Base-by-base conservation (phyloP, 2,113 vertebrate species). In the Rhodinocichla rosea region DNA sequence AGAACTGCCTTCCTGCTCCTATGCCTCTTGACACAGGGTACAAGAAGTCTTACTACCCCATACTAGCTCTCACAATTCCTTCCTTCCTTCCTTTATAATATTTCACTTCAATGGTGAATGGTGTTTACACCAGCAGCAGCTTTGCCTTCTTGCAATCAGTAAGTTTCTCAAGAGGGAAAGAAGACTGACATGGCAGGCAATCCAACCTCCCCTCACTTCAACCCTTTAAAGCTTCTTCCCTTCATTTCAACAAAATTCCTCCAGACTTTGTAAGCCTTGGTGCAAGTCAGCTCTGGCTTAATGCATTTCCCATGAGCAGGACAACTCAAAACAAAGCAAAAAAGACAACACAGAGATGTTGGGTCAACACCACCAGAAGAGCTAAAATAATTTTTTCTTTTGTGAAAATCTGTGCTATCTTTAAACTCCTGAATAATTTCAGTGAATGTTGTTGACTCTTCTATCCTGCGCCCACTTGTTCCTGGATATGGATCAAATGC, bases 1-100 rank as follows among this genome's bases (percentile, higher is more conserved):
- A 95, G 90, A 91, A 94, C 95, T 87, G 87, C 95, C 93, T 98
- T 98, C 98, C 96, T 96, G 82, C 76, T 96, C 68, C 73, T 95
- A 63, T 52, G 77, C 78, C 88, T 96, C 92, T 97, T 67, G 77
- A 80, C 55, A 90, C 6, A n/a, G 68, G 80, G 82, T 86, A 90
- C 64, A 84, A 75, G 67, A 87, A 95, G 27, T 45, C 83, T 94
- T 92, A 94, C 85, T 53, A 93, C 23, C 55, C 55, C 30, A 90
- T 33, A 62, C 44, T 63, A 71, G 81, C 64, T 87, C 94, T 92
- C 87, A 89, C 83, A 97, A 90, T 91, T 82, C 91, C 75, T 50
- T 91, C 94, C 95, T 47, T 91, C 95, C 95, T 89, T 91, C 95
- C 94, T 86, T 90, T 78, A 78, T 28, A 97, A 91, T 94, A 91